A percentile compares a stretch with the other conserved stretches of the same genome.
phyloP scores from a whole-genome alignment of 2,888 invertebrate species.

The Calameuta idolon region DNA sequence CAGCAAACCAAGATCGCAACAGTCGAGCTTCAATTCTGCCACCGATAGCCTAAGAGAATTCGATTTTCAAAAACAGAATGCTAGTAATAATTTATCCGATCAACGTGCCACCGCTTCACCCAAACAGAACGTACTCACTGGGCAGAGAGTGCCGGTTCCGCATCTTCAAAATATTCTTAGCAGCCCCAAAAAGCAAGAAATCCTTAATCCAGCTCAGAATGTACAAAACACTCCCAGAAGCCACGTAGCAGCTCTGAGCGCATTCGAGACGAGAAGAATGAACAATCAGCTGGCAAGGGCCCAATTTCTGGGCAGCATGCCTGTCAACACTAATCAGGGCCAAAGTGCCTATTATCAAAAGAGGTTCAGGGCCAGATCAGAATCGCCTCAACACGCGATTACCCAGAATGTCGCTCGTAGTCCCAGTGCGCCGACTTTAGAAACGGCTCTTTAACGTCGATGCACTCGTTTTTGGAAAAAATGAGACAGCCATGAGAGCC shows the following conservation, averaged over 20 bases:
- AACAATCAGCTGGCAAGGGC: conserved; percentile 61
- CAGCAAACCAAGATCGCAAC: neutral
- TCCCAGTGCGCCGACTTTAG: conserved; percentile 61
- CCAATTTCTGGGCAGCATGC: conserved; percentile 54
- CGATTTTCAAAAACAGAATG: neutral
- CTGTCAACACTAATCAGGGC: conserved; percentile 34
- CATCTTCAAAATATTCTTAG: conserved; percentile 15
- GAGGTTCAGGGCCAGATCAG: conserved; percentile 59
- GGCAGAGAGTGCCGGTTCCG: conserved; percentile 16
- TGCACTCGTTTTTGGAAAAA: neutral
- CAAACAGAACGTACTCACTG: conserved; percentile 13
- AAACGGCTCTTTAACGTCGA: conserved; percentile 58
- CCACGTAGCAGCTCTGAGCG: conserved; percentile 29
- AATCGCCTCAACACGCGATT: conserved; percentile 55
- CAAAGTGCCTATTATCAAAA: conserved; percentile 46
- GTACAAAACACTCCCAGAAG: conserved; percentile 13
- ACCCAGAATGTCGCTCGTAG: conserved; percentile 57
- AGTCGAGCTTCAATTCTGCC: neutral
- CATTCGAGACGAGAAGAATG: conserved; percentile 52
- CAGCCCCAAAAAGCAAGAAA: neutral
- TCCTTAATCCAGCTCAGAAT: conserved; percentile 1
- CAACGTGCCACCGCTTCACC: neutral
- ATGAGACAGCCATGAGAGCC: too few relatives aligned
- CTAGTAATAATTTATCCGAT: neutral
- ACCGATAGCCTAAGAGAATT: neutral